A percentile compares a stretch with the other conserved stretches of the same genome.
Evolutionary conservation across 2,113 vertebrate genomes (phyloP).

Genomic region (Syrmaticus mikado): DNA sequence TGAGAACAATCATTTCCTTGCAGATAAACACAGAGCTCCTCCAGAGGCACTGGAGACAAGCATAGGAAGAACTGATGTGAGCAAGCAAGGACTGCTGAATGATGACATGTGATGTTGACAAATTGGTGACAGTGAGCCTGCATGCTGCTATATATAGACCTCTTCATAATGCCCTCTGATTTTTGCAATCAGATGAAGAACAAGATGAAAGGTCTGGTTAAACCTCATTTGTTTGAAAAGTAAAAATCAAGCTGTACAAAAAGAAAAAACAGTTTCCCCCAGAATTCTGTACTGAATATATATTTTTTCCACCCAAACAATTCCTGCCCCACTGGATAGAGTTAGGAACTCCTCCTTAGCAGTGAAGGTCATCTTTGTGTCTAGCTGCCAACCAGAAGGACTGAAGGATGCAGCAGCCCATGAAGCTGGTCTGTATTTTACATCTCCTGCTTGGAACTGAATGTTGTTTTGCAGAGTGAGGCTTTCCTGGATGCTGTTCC

Average conservation of each 20-base stretch:
- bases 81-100: not conserved
- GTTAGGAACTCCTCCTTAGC: not conserved
- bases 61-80: not conserved
- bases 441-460: not conserved
- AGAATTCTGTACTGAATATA: not conserved
- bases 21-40: not conserved
- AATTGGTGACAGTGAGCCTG: not conserved
- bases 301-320: not conserved
- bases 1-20: not conserved
- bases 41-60: fast-evolving
- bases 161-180: not conserved
- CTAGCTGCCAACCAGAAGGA: not conserved
- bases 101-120: not conserved
- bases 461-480: not conserved
- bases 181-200: not conserved
- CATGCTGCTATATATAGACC: not conserved
- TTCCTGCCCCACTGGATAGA: not conserved
- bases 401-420: fast-evolving
- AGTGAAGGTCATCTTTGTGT: not conserved
- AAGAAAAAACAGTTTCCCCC: not conserved
- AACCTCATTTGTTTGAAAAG: not conserved
- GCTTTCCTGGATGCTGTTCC: not conserved
- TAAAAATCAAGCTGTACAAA: not conserved
- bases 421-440: not conserved
- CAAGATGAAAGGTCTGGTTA: not conserved